Percentiles rank a stretch among this genome's conserved stretches.
These are phyloP conservation scores for Shargacucullia verbasci DNA, from an alignment of 2,888 invertebrate genomes.

Conservation along the genomic window DNA sequence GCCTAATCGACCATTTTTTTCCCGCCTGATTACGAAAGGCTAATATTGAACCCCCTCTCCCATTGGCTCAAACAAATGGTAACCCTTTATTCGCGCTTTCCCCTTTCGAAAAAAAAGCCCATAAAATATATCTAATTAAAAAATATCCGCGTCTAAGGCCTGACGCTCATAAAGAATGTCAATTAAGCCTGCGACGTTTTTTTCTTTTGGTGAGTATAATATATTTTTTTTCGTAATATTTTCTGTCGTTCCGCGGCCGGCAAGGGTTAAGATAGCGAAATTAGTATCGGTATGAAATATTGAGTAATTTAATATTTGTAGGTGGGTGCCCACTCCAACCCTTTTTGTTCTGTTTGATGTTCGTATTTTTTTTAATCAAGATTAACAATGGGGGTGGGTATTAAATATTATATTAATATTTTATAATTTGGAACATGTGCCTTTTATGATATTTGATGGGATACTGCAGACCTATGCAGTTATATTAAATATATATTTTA, in stretches of 20 bases:
- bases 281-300: conserved; percentile 89
- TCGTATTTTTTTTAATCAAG: conserved; percentile 65
- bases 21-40: conserved; percentile 87
- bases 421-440: conserved; percentile 45
- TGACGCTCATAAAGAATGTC: conserved; percentile 90
- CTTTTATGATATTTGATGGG: conserved; percentile 14
- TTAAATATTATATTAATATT: conserved; percentile 48
- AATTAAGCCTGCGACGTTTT: conserved; percentile 86
- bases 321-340: conserved; percentile 53
- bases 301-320: conserved; percentile 88
- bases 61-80: conserved; percentile 86
- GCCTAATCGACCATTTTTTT: conserved; percentile 88
- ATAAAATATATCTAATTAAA: conserved; percentile 90
- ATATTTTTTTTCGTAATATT: conserved; percentile 81
- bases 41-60: conserved; percentile 86
- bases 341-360: conserved; percentile 60
- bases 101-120: conserved; percentile 87
- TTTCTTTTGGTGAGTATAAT: conserved; percentile 69
- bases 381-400: conserved; percentile 59
- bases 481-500: no score
- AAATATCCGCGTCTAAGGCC: conserved; percentile 89
- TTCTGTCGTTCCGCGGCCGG: conserved; percentile 84
- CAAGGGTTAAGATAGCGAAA: conserved; percentile 89
- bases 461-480: no score
- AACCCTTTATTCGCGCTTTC: conserved; percentile 86